Evolutionary conservation across 2,888 invertebrate species (phyloP).

Genomic region (Tiliacea citrago): DNA sequence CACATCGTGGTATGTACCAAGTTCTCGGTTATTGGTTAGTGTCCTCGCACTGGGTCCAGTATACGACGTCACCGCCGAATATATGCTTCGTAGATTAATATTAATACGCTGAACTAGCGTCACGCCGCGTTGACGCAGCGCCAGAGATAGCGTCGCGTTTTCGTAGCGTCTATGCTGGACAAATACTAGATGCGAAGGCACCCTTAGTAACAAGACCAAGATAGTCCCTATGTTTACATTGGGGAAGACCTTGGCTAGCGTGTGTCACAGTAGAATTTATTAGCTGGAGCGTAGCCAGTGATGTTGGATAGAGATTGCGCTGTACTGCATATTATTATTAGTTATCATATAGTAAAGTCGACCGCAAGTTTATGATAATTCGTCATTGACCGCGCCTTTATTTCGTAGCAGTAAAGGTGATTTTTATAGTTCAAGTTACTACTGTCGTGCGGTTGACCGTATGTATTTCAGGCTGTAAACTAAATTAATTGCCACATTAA

Average conservation of each 20-base stretch:
- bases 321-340: conserved; percentile 43
- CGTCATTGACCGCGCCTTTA: not conserved
- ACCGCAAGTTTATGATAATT: not conserved
- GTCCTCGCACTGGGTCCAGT: not conserved
- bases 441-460: not conserved
- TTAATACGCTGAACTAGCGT: not conserved
- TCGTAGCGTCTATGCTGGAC: not conserved
- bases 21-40: conserved; percentile 16
- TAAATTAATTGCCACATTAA: conserved; percentile 21
- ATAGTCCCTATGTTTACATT: conserved; percentile 22
- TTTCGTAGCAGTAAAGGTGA: not conserved
- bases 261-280: conserved; percentile 34
- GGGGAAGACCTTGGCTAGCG: conserved; percentile 52
- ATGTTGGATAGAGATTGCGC: conserved; percentile 47
- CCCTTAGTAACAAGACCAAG: conserved; percentile 31
- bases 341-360: conserved; percentile 21
- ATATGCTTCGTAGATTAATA: not conserved
- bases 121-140: not conserved
- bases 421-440: not conserved
- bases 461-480: conserved; percentile 12
- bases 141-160: not conserved
- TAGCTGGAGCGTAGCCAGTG: conserved; percentile 64
- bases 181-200: conserved; percentile 2
- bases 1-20: conserved; percentile 45
- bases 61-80: not conserved